Base-by-base conservation (phyloP, 2,797 vertebrate species). In the Channallabes apus region DNA sequence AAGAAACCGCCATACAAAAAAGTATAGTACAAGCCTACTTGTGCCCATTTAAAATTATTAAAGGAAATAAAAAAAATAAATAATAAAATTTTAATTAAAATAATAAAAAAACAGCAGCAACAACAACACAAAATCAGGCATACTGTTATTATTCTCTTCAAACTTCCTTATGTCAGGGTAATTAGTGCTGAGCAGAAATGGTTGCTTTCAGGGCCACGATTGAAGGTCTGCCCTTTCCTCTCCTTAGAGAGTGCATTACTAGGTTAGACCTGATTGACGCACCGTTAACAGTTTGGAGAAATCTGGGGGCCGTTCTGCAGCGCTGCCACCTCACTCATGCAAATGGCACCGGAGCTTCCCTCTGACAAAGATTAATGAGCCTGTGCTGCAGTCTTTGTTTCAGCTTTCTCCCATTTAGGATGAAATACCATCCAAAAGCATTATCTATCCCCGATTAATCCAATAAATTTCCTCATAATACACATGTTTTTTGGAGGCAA, bases 291-390 rank as follows among this genome's bases (percentile, higher is more conserved):
- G 92, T 91, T 89, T 89, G 91, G 93, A 93, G 93, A 93, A 94
- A 96, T 95, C 94, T 85, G 89, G 94, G 95, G 96, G 94, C 95
- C 90, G 94, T 97, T 94, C 92, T 93, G 94, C 96, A 96, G 96
- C 96, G 96, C 96, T 95, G 95, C 95, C 95, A 96, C 96, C 96
- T 97, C 96, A 96, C 96, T 97, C 97, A 99, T 97, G 98, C 97
- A 98, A 97, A 98, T 98, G 96, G 96, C 96, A 96, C 95, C 94
- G 95, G 94, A 96, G 96, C 96, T 97, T 96, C 96, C 96, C 96
- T 96, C 97, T 97, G 98, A 99, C 97, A 97, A 97, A 97, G 98
- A 99, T 99, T 98, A 99, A 99, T 99, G 97, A 98, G 96, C 95
- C 94, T 95, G 94, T 95, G 95, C 96, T 95, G 95, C 97, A 94